Conservation (phyloP, 92 coral and sea anemone genomes). For the Epizoanthus rinbou region DNA sequence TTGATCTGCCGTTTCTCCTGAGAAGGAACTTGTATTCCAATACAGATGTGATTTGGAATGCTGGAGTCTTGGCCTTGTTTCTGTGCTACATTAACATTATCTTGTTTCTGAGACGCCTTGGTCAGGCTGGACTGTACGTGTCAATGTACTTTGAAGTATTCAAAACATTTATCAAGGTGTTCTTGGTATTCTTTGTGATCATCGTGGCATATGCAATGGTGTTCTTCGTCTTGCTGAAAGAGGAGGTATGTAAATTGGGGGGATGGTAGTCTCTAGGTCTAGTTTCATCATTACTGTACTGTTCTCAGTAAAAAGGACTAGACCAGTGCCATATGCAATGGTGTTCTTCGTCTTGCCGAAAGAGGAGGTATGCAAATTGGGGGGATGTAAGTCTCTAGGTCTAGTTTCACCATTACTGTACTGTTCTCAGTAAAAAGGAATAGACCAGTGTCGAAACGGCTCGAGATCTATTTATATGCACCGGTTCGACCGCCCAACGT, state of each 20-base stretch:
- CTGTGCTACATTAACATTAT: conserved; percentile 58
- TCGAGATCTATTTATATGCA: too few species aligned
- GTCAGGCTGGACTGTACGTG: conserved; percentile 71
- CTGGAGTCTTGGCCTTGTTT: conserved; percentile 65
- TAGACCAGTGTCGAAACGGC: too few species aligned
- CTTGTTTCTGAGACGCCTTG: conserved; percentile 72
- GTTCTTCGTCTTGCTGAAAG: conserved; percentile 74
- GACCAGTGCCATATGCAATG: conserved; percentile 51
- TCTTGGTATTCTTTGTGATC: conserved; percentile 66
- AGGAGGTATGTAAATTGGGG: conserved; percentile 65
- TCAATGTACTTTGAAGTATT: conserved; percentile 88
- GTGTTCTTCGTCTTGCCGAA: conserved; percentile 73
- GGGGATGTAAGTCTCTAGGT: too few species aligned
- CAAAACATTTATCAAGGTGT: conserved; percentile 71
- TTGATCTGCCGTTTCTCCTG: conserved; percentile 64
- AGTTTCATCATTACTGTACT: too few species aligned
- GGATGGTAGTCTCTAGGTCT: too few species aligned
- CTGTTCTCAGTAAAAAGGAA: too few species aligned
- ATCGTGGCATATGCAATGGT: conserved; percentile 65
- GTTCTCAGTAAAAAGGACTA: too few species aligned
- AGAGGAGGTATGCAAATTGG: conserved; percentile 70
- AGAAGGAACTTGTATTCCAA: conserved; percentile 50
- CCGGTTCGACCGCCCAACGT: too few species aligned
- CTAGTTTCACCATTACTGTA: too few species aligned
- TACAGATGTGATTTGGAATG: conserved; percentile 61